phyloP scores from a whole-genome alignment of 2,888 invertebrate genomes.

The Venustoraphidia nigricollis region DNA sequence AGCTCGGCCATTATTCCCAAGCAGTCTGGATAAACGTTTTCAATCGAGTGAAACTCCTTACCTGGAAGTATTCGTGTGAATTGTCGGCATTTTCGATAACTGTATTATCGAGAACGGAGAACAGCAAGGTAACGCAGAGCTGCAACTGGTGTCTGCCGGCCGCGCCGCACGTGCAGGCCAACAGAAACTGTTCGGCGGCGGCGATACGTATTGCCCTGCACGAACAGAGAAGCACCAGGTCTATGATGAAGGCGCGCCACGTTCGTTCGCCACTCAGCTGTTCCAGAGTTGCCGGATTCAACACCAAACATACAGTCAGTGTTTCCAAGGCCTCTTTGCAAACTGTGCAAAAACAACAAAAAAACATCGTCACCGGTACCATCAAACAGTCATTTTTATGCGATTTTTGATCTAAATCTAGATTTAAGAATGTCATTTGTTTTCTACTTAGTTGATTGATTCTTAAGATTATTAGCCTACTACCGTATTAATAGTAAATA shows the following conservation, averaged over 20 bases:
- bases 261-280: constrained; percentile 62
- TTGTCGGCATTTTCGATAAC: constrained; percentile 52
- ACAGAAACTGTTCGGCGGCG: constrained; percentile 70
- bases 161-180: constrained; percentile 69
- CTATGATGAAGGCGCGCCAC: constrained; percentile 82
- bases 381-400: constrained; percentile 21
- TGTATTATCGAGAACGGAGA: constrained; percentile 46
- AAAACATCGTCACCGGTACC: not conserved
- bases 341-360: constrained; percentile 31
- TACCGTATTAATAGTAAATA: no score
- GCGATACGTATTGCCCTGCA: constrained; percentile 56
- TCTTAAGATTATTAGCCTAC: no score
- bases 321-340: constrained; percentile 90
- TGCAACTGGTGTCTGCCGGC: constrained; percentile 40
- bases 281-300: constrained; percentile 78
- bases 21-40: no score
- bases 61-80: constrained; percentile 62
- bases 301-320: constrained; percentile 72
- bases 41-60: constrained; percentile 14
- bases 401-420: constrained; percentile 15
- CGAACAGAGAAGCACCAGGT: constrained; percentile 72
- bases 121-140: constrained; percentile 48
- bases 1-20: no score
- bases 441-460: no score
- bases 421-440: no score